phyloP scores from a whole-genome alignment of 2,113 vertebrate species.

The Centropristis striata region DNA sequence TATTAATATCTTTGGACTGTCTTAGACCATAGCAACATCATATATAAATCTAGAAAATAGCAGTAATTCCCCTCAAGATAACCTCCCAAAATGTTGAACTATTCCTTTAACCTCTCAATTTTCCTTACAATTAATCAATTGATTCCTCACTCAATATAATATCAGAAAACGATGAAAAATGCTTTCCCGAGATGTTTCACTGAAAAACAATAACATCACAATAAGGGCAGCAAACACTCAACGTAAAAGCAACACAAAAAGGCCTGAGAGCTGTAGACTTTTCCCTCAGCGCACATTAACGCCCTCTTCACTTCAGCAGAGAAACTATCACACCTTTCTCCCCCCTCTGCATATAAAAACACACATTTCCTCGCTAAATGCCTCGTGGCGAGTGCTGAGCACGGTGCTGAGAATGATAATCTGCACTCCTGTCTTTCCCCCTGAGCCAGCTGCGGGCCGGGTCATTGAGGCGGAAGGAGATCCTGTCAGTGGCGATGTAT shows the following conservation, averaged over 20 bases:
- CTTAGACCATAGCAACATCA: no score
- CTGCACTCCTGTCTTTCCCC: conserved; percentile 32
- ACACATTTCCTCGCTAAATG: conserved; percentile 40
- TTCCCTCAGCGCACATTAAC: conserved; percentile 9
- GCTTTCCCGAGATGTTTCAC: background rate
- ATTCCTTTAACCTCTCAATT: background rate
- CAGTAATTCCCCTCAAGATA: no score
- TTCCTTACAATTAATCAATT: background rate
- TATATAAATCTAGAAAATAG: no score
- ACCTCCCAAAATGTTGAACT: background rate
- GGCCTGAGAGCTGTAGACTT: background rate
- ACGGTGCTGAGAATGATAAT: conserved; percentile 57
- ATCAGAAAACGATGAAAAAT: background rate
- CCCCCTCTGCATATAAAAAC: conserved; percentile 33
- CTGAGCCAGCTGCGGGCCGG: conserved; percentile 40
- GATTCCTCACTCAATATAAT: background rate
- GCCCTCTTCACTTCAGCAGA: conserved; percentile 7
- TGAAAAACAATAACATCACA: background rate
- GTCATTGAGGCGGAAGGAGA: conserved; percentile 70
- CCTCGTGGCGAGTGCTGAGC: conserved; percentile 17
- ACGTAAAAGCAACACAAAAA: background rate
- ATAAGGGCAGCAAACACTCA: background rate
- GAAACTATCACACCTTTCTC: conserved; percentile 30
- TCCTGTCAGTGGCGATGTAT: conserved; percentile 63
- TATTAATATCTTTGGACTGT: no score